Percentiles rank a stretch among this genome's conserved stretches.
These are phyloP conservation scores for Tangachromis dhanisi DNA, from an alignment of 2,113 vertebrate species.

Conservation along the genomic window DNA sequence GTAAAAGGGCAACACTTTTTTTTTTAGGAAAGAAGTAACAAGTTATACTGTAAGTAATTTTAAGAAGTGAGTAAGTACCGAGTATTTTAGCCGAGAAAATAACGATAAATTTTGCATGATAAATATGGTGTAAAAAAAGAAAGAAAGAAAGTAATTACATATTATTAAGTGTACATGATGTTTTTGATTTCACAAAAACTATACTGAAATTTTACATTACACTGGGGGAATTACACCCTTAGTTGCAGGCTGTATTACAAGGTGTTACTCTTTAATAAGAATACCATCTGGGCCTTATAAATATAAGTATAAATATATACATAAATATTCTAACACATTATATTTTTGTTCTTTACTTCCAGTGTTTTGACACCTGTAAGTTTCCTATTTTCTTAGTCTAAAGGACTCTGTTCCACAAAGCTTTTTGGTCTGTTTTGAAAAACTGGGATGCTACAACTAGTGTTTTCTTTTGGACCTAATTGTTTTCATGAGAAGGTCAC, in stretches of 20 bases:
- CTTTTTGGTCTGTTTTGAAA: background rate
- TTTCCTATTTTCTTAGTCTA: background rate
- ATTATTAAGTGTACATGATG: background rate
- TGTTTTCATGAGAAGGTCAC: background rate
- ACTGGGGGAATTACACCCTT: background rate
- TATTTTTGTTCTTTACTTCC: background rate
- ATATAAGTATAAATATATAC: background rate
- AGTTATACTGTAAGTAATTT: background rate
- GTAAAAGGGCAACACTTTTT: background rate
- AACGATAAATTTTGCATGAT: background rate
- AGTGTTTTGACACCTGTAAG: background rate
- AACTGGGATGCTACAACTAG: background rate
- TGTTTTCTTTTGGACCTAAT: background rate
- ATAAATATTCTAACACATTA: background rate
- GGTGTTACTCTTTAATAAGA: background rate
- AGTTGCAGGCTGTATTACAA: background rate
- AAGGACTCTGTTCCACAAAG: background rate
- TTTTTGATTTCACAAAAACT: background rate
- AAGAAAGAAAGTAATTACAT: background rate
- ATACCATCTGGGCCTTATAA: background rate
- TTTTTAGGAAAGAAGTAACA: background rate
- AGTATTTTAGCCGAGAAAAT: background rate
- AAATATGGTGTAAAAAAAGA: background rate
- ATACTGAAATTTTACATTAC: background rate
- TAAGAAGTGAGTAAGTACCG: background rate